Base-by-base conservation (phyloP, 2,797 vertebrate genomes). In the Malurus splendens region DNA sequence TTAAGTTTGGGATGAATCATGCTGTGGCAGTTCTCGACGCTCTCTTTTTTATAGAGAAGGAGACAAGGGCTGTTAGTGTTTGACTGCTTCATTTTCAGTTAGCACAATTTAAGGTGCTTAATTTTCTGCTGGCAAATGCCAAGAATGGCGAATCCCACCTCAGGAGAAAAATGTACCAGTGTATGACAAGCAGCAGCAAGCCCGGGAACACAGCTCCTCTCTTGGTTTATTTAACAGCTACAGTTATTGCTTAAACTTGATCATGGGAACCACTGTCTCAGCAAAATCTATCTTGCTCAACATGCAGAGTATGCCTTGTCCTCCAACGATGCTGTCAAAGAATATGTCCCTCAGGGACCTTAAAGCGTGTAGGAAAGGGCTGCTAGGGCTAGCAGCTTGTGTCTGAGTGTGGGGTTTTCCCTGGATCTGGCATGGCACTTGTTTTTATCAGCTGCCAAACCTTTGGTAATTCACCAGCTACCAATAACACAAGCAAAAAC, bases 231-330 rank as follows among this genome's bases (percentile, higher is more conserved):
- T 81, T 81, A 92, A 87, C 12, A 3, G 67, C 87, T 76, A 55
- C 45, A 52, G 80, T 51, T 75, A 66, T 62, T 62, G 62, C 87
- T 90, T 71, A 81, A 78, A 87, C 83, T 78, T 90, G 85, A 87
- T 83, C 59, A 92, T 73, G 89, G 80, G 91, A 95, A 94, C 64
- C 60, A 56, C 89, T 92, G 89, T 36, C 80, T 94, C 93, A 94
- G 94, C 93, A 93, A 92, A 93, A 93, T 75, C 30, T 22, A 28
- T 64, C 56, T 87, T 83, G 85, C 64, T 87, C 48, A 78, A 83
- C 22, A 24, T 25, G 51, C 65, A 74, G 44, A 82, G n/a, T 32
- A 25, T 68, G 55, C 33, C 62, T 87, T 8, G 3, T 86, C 77
- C 70, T 89, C 64, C 44, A 56, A 60, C n/a, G 38, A 24, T 6